These are phyloP conservation scores for Agrochola macilenta DNA, from an alignment of 2,888 invertebrate species.

Conservation along the genomic window DNA sequence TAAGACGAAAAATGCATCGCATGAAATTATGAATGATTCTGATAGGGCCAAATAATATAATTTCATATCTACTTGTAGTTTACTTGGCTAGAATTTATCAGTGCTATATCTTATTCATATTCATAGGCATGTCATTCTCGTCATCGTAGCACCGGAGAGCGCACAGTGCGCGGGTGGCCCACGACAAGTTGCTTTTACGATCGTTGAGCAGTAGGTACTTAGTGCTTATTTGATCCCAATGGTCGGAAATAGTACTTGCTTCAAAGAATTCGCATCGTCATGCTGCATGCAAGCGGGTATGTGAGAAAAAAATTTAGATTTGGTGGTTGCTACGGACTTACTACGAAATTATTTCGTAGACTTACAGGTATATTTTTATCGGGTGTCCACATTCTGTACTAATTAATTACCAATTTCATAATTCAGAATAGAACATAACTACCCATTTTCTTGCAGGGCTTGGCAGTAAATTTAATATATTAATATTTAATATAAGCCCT, in stretches of 20 bases:
- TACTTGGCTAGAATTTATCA: background rate
- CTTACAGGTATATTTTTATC: background rate
- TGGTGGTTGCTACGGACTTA: slow-evolving; percentile 24
- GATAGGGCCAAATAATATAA: background rate
- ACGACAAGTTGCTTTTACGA: slow-evolving; percentile 65
- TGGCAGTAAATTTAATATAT: background rate
- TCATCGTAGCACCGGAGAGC: slow-evolving; percentile 49
- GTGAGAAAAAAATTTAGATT: slow-evolving; percentile 15
- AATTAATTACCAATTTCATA: background rate
- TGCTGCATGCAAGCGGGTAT: background rate
- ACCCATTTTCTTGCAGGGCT: background rate
- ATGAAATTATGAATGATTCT: background rate
- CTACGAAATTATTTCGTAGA: slow-evolving; percentile 30
- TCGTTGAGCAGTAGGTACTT: slow-evolving; percentile 57
- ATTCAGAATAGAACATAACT: background rate
- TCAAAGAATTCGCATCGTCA: slow-evolving; percentile 56
- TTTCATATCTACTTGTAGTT: background rate
- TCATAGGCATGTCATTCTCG: slow-evolving; percentile 73
- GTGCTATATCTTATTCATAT: slow-evolving; percentile 44
- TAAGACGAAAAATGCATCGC: background rate
- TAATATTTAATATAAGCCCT: too few relatives aligned
- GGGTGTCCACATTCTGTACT: background rate
- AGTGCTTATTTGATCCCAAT: slow-evolving; percentile 63
- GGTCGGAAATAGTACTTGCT: slow-evolving; percentile 62
- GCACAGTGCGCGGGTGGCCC: slow-evolving; percentile 80